phyloP scores from a whole-genome alignment of 2,888 invertebrate genomes.

The Julus scandinavius region DNA sequence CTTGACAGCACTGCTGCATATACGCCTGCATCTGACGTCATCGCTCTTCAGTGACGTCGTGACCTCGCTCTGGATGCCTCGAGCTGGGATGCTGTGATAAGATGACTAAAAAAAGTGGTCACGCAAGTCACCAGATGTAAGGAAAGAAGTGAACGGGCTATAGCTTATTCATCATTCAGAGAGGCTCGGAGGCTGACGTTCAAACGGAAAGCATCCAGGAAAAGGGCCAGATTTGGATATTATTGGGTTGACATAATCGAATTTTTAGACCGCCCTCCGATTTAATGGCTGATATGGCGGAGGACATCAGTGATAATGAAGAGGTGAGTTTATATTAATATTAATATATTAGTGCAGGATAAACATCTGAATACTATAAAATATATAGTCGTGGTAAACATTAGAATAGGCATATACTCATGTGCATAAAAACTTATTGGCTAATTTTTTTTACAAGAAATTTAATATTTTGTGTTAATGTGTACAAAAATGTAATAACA shows the following conservation, averaged over 20 bases:
- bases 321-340: not conserved
- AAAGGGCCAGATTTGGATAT: not conserved
- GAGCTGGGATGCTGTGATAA: slow-evolving; percentile 13
- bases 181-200: not conserved
- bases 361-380: no score
- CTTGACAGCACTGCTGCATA: not conserved
- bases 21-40: not conserved
- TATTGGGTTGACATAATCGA: not conserved
- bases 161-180: not conserved
- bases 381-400: no score
- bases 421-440: no score
- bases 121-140: not conserved
- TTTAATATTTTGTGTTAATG: no score
- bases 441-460: no score
- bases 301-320: slow-evolving; percentile 14
- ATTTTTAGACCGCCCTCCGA: not conserved
- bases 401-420: no score
- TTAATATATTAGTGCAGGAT: no score
- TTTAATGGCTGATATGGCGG: not conserved
- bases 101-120: not conserved
- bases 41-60: not conserved
- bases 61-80: not conserved
- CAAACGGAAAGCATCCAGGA: not conserved
- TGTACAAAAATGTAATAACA: no score
- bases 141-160: not conserved